A percentile compares a stretch with the other conserved stretches of the same genome.
These are phyloP conservation scores for Stenoptilia bipunctidactyla DNA, from an alignment of 2,888 invertebrate species.

Conservation along the genomic window DNA sequence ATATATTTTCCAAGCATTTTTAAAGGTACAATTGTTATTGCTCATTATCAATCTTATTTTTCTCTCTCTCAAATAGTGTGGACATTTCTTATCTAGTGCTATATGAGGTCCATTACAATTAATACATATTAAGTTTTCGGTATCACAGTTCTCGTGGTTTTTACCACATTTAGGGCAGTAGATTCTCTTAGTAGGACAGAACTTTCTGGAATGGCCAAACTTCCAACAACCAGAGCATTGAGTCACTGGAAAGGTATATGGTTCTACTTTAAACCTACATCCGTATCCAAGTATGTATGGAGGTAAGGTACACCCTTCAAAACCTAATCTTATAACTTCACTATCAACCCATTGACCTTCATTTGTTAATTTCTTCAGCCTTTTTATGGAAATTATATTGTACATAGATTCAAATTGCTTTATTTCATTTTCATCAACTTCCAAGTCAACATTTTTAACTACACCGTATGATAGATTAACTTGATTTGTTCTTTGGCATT, in stretches of 20 bases:
- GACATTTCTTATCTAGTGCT: constrained; percentile 11
- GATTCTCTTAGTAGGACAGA: no score
- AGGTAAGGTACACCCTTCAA: constrained; percentile 7
- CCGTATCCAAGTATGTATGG: constrained; percentile 1
- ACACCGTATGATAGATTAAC: constrained; percentile 6
- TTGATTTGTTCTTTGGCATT: no score
- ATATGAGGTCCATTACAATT: constrained; percentile 12
- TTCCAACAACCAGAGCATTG: no score
- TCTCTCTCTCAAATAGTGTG: constrained; percentile 10
- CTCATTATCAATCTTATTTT: no score
- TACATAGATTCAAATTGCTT: neutral
- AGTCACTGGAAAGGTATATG: no score
- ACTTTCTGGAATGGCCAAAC: constrained; percentile 11
- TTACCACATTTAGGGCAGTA: no score
- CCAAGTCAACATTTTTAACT: constrained; percentile 7
- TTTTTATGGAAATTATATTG: constrained; percentile 4
- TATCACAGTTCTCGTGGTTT: constrained; percentile 11
- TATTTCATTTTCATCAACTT: constrained; percentile 6
- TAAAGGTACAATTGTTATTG: no score
- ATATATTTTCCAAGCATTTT: no score
- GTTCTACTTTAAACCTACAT: no score
- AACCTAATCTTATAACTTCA: no score
- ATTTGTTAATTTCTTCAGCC: constrained; percentile 2
- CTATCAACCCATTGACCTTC: no score
- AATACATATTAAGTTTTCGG: constrained; percentile 3